Percentiles rank a stretch among this genome's conserved stretches.
These are phyloP conservation scores for Macquaria australasica DNA, from an alignment of 2,113 vertebrate genomes.

Conservation along the genomic window DNA sequence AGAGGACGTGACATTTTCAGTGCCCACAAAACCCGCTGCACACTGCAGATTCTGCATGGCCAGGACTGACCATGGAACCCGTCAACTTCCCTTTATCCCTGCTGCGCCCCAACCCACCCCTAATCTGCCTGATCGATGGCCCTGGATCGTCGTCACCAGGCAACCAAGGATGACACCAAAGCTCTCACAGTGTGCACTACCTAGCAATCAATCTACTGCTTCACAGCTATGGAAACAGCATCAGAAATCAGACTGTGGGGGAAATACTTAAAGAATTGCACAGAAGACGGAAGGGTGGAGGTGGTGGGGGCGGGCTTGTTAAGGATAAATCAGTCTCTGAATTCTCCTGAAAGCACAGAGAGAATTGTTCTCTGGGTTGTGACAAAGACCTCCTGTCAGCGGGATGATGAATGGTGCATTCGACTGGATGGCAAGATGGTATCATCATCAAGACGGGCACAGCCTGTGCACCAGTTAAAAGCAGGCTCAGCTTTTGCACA, in stretches of 20 bases:
- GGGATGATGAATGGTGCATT: slow-evolving; percentile 53
- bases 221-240: slow-evolving; percentile 7
- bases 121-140: slow-evolving; percentile 77
- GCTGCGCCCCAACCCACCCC: slow-evolving; percentile 59
- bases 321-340: background rate
- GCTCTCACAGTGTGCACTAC: slow-evolving; percentile 32
- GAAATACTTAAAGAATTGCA: slow-evolving; percentile 2
- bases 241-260: slow-evolving; percentile 5
- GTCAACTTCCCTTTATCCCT: slow-evolving; percentile 64
- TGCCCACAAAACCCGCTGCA: slow-evolving; percentile 39
- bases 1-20: slow-evolving; percentile 66
- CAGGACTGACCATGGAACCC: slow-evolving; percentile 57
- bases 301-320: background rate
- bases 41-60: slow-evolving; percentile 26
- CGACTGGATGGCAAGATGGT: slow-evolving; percentile 21
- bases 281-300: background rate
- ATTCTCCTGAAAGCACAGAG: slow-evolving; percentile 5
- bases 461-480: slow-evolving; percentile 27
- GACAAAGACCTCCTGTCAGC: slow-evolving; percentile 37
- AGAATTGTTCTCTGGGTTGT: slow-evolving; percentile 1
- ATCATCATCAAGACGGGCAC: slow-evolving; percentile 40
- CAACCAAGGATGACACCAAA: slow-evolving; percentile 73
- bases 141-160: slow-evolving; percentile 71
- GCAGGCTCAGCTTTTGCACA: background rate
- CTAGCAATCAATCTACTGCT: slow-evolving; percentile 34